phyloP scores from a whole-genome alignment of 2,113 vertebrate genomes.

The Asarcornis scutulata region DNA sequence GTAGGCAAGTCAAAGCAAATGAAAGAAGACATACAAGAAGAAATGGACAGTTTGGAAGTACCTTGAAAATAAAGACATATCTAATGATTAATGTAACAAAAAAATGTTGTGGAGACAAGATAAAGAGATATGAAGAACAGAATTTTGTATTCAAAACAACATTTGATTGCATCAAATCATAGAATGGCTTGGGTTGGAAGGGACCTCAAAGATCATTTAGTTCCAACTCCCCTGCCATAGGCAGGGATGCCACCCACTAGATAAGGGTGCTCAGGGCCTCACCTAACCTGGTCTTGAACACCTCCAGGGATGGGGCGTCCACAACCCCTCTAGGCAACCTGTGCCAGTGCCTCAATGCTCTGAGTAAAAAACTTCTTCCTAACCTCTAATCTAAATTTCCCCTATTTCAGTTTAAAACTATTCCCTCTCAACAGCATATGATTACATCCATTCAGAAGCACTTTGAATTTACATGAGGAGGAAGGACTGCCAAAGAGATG shows the following conservation, averaged over 20 bases:
- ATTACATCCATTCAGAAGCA: not conserved
- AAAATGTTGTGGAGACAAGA: not conserved
- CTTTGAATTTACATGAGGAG: not conserved
- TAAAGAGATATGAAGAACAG: not conserved
- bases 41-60: not conserved
- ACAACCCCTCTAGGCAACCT: no score
- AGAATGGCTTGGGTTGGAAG: no score
- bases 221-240: no score
- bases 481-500: not conserved
- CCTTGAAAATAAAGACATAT: not conserved
- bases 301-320: no score
- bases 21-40: not conserved
- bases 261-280: no score
- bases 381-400: no score
- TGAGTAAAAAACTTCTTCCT: no score
- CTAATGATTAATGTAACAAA: not conserved
- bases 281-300: no score
- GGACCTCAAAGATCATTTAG: no score
- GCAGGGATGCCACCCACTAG: no score
- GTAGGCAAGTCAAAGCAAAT: not conserved
- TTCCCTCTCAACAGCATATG: not conserved
- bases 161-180: not conserved
- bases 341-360: no score
- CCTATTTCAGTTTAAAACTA: no score
- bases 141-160: not conserved